Conservation (phyloP, 2,888 invertebrate genomes). For the Hypselothyrea guttata region DNA sequence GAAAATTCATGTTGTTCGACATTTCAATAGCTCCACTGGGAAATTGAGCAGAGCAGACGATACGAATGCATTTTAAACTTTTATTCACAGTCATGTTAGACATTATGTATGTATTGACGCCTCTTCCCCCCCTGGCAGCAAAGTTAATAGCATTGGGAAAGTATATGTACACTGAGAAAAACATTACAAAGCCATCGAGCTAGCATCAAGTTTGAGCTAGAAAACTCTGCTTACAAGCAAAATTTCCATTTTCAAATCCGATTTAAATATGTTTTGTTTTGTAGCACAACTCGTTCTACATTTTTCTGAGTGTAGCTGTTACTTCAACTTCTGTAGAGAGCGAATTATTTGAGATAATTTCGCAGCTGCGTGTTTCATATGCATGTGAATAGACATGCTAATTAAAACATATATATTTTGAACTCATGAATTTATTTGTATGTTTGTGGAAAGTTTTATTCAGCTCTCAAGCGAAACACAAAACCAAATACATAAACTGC, state of each 20-base stretch:
- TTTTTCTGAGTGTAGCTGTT: too few relatives aligned
- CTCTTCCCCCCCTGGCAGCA: background rate
- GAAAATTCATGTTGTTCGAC: conserved; percentile 16
- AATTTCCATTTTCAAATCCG: too few relatives aligned
- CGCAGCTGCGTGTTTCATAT: background rate
- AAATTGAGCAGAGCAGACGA: conserved; percentile 9
- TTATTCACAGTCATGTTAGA: conserved; percentile 31
- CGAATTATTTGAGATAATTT: conserved; percentile 3
- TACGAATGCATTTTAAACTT: conserved; percentile 15
- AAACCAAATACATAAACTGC: background rate
- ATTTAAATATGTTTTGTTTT: too few relatives aligned
- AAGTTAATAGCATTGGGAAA: background rate
- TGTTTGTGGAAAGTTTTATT: conserved; percentile 24
- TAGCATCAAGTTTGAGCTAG: too few relatives aligned
- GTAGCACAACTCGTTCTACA: too few relatives aligned
- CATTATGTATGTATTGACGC: background rate
- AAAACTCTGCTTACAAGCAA: too few relatives aligned
- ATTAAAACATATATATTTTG: conserved; percentile 32
- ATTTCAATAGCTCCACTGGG: conserved; percentile 28
- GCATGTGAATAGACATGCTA: conserved; percentile 24
- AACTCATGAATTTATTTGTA: conserved; percentile 15
- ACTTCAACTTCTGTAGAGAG: background rate
- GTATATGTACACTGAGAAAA: background rate
- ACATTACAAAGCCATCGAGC: too few relatives aligned
- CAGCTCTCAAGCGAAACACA: conserved; percentile 27